Conservation (phyloP, 2,113 vertebrate species). For the Haliaeetus leucogaster region DNA sequence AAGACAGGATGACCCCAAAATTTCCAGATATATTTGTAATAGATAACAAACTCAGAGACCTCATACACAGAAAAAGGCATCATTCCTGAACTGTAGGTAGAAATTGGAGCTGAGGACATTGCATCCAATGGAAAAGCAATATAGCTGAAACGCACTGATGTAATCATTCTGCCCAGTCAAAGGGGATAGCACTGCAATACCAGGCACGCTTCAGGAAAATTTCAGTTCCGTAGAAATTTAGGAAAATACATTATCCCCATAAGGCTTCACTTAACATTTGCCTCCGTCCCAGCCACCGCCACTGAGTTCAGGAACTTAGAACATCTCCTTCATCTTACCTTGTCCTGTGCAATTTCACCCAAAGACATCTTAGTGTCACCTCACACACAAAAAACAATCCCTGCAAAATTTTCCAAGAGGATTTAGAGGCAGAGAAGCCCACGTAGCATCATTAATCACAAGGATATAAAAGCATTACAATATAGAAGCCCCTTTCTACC, state of each 20-base stretch:
- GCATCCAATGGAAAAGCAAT: neutral
- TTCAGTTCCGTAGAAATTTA: neutral
- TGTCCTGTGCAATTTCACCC: neutral
- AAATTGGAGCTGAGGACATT: neutral
- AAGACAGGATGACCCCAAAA: neutral
- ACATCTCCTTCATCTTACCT: neutral
- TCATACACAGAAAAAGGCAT: neutral
- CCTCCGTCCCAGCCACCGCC: neutral
- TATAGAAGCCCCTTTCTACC: neutral
- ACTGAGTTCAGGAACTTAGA: neutral
- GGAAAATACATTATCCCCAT: neutral
- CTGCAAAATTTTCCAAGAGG: neutral
- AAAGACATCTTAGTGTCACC: neutral
- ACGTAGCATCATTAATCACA: rapidly evolving
- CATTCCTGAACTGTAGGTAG: neutral
- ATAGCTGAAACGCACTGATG: neutral
- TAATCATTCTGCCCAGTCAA: neutral
- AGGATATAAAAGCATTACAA: neutral
- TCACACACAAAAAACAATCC: neutral
- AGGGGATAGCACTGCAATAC: neutral
- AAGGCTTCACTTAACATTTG: neutral
- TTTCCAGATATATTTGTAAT: neutral
- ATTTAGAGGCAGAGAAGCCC: neutral
- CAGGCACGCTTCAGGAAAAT: neutral
- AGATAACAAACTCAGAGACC: neutral